phyloP scores from a whole-genome alignment of 64 coral and sea anemone genomes.

The Montipora foliosa region DNA sequence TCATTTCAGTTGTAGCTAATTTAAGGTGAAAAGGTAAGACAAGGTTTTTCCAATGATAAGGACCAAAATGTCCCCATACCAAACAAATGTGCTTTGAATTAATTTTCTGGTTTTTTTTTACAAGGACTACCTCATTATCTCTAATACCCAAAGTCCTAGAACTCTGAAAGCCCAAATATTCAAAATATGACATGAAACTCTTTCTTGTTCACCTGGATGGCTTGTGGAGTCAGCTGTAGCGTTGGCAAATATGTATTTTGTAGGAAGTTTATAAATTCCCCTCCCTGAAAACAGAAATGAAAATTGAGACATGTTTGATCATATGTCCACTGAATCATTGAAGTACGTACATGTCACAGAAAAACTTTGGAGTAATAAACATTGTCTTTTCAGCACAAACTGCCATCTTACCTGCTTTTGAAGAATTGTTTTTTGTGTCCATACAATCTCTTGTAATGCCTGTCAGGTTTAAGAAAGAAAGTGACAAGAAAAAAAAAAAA shows the following conservation, averaged over 20 bases:
- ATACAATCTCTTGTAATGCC: constrained; percentile 94
- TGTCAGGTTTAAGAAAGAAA: constrained; percentile 10
- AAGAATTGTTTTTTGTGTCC: constrained; percentile 87
- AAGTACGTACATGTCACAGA: background rate
- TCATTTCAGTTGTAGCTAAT: too few relatives aligned
- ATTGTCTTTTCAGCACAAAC: too few relatives aligned
- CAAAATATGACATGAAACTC: too few relatives aligned
- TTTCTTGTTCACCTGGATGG: constrained; percentile 78
- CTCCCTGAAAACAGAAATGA: constrained; percentile 43
- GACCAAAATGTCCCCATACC: too few relatives aligned
- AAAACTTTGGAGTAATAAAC: too few relatives aligned
- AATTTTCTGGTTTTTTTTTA: too few relatives aligned
- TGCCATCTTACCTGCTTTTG: constrained; percentile 80
- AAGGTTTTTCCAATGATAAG: too few relatives aligned
- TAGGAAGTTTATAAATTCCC: constrained; percentile 79
- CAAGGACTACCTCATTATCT: too few relatives aligned
- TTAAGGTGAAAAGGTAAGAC: too few relatives aligned
- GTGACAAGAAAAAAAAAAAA: background rate
- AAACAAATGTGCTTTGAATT: too few relatives aligned
- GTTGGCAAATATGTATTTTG: constrained; percentile 90
- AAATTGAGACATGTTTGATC: background rate
- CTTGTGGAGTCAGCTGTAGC: constrained; percentile 75
- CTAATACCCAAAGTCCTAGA: too few relatives aligned
- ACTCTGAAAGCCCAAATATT: too few relatives aligned
- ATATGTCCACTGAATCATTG: background rate